Percentiles rank a stretch among this genome's conserved stretches.
phyloP scores from a whole-genome alignment of 1,140 invertebrate genomes.

The Drosophila nigrodunni region DNA sequence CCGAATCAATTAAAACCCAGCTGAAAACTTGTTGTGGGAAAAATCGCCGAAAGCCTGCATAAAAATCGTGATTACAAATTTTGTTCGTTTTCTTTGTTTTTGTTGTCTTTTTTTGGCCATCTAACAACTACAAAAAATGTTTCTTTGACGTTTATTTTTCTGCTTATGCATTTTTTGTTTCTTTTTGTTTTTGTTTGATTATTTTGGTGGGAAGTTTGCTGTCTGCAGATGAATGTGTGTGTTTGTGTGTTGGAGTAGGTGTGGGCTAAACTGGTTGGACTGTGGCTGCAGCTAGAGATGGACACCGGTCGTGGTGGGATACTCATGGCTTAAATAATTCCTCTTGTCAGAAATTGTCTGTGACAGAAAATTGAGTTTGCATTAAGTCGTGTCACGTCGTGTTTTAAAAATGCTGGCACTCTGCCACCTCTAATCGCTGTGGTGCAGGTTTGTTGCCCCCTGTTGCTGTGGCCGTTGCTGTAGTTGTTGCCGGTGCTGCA shows the following conservation, averaged over 20 bases:
- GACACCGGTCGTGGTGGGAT: too few relatives aligned
- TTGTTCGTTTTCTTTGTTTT: constrained; percentile 26
- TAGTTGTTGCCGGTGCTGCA: constrained; percentile 26
- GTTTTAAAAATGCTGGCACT: too few relatives aligned
- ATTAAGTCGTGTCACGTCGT: too few relatives aligned
- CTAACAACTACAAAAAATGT: constrained; percentile 61
- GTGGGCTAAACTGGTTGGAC: constrained; percentile 77
- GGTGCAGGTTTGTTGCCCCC: constrained; percentile 54
- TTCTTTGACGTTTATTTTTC: constrained; percentile 67
- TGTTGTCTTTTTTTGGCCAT: constrained; percentile 31
- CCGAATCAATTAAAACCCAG: constrained; percentile 74
- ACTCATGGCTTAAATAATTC: too few relatives aligned
- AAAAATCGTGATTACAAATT: constrained; percentile 76
- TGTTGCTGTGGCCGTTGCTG: background rate
- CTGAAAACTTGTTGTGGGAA: constrained; percentile 76
- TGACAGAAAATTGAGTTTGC: too few relatives aligned
- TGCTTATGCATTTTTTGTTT: constrained; percentile 57
- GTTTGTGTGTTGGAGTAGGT: constrained; percentile 63
- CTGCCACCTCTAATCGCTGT: background rate
- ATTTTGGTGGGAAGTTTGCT: constrained; percentile 63
- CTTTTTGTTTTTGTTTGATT: constrained; percentile 1
- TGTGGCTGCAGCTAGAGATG: background rate
- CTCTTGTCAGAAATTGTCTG: too few relatives aligned
- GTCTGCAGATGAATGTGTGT: constrained; percentile 34
- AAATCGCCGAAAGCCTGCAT: constrained; percentile 78